Percentiles rank a stretch among this genome's conserved stretches.
Evolutionary conservation across 2,888 invertebrate genomes (phyloP).

Genomic region (Volucella zonaria): DNA sequence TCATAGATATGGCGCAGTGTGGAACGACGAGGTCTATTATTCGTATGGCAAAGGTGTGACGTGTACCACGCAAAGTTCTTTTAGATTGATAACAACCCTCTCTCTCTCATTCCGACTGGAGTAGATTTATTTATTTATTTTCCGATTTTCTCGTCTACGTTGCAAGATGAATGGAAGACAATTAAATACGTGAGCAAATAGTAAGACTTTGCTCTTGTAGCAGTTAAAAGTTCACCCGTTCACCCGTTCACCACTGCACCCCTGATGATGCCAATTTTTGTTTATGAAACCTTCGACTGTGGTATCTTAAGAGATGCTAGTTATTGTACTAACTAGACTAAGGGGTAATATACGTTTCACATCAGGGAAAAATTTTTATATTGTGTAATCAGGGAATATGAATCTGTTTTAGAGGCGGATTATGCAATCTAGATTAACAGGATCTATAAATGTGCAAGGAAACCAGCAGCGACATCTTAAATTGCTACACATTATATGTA

Average conservation of each 20-base stretch:
- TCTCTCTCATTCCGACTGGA: not conserved
- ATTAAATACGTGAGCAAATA: slow-evolving; percentile 37
- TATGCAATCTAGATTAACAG: too few relatives aligned
- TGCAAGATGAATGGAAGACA: slow-evolving; percentile 17
- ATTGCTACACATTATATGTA: too few relatives aligned
- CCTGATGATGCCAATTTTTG: slow-evolving; percentile 12
- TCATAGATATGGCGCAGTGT: slow-evolving; percentile 64
- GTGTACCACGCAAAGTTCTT: slow-evolving; percentile 26
- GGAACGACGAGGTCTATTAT: slow-evolving; percentile 25
- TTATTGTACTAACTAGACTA: too few relatives aligned
- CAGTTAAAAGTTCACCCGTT: not conserved
- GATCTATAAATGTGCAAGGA: too few relatives aligned
- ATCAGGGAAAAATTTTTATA: too few relatives aligned
- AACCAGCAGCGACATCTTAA: too few relatives aligned
- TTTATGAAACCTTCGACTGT: slow-evolving; percentile 16
- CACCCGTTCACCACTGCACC: not conserved
- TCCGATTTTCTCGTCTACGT: slow-evolving; percentile 13
- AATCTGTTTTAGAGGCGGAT: too few relatives aligned
- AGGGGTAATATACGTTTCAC: too few relatives aligned
- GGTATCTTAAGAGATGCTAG: not conserved
- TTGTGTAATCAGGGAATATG: too few relatives aligned
- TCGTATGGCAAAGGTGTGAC: slow-evolving; percentile 33
- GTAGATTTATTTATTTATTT: slow-evolving; percentile 39
- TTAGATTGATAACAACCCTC: slow-evolving; percentile 44
- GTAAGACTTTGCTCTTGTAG: slow-evolving; percentile 8